A percentile compares a stretch with the other conserved stretches of the same genome.
Evolutionary conservation across 1,140 invertebrate genomes (phyloP).

Genomic region (Sycophila sp.): DNA sequence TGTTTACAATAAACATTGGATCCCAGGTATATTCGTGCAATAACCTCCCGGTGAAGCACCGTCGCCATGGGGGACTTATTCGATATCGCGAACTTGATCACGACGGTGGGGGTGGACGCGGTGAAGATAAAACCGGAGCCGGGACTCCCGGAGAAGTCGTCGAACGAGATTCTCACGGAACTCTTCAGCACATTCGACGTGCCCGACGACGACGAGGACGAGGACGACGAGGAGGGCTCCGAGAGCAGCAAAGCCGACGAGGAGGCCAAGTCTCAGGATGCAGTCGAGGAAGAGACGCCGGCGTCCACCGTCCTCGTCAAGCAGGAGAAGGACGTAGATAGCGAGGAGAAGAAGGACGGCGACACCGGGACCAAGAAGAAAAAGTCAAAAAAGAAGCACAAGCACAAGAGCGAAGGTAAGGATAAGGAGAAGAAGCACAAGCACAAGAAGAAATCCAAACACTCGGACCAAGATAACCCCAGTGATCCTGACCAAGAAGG

Average conservation of each 20-base stretch:
- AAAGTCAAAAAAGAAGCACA: slow-evolving; percentile 65
- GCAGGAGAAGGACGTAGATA: slow-evolving; percentile 57
- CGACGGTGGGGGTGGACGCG: slow-evolving; percentile 60
- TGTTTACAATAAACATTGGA: too few relatives aligned
- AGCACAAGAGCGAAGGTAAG: slow-evolving; percentile 56
- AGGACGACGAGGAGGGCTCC: slow-evolving; percentile 38
- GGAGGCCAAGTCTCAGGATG: slow-evolving; percentile 62
- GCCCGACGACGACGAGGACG: slow-evolving; percentile 42
- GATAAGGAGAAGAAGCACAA: slow-evolving; percentile 69
- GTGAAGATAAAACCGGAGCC: slow-evolving; percentile 65
- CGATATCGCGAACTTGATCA: slow-evolving; percentile 62
- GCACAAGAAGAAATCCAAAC: slow-evolving; percentile 66
- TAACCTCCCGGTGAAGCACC: too few relatives aligned
- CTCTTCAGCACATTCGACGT: slow-evolving; percentile 78
- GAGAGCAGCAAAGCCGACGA: slow-evolving; percentile 49
- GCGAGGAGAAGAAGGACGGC: slow-evolving; percentile 60
- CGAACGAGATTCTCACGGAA: slow-evolving; percentile 82
- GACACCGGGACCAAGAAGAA: slow-evolving; percentile 57
- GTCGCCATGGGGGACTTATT: slow-evolving; percentile 60
- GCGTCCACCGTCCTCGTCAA: slow-evolving; percentile 55
- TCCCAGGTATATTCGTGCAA: too few relatives aligned
- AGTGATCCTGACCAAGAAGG: slow-evolving; percentile 59
- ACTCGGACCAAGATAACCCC: slow-evolving; percentile 66
- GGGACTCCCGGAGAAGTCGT: slow-evolving; percentile 71
- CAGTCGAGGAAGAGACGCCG: slow-evolving; percentile 53